Evolutionary conservation across 2,113 vertebrate genomes (phyloP).

Genomic region (Ranitomeya variabilis): DNA sequence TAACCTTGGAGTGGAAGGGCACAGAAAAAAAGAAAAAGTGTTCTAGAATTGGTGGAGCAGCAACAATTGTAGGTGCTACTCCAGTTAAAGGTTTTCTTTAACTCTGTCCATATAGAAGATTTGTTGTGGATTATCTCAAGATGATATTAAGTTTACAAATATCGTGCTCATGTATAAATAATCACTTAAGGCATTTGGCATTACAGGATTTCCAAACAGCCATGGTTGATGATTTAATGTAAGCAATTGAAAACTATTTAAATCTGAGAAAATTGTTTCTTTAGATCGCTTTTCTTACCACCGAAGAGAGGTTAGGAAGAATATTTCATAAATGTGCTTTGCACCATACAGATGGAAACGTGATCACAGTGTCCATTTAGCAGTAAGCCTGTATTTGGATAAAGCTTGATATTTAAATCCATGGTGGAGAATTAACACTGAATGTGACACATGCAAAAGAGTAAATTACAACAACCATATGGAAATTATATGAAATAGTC

Average conservation of each 20-base stretch:
- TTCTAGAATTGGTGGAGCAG: no score
- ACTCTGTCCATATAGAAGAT: no score
- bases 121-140: no score
- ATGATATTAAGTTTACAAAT: neutral
- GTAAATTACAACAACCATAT: slow-evolving; percentile 49
- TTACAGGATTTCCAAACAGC: neutral
- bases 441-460: slow-evolving; percentile 41
- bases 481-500: slow-evolving; percentile 44
- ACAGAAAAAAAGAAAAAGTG: no score
- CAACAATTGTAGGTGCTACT: no score
- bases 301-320: neutral
- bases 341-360: slow-evolving; percentile 21
- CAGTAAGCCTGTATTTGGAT: slow-evolving; percentile 33
- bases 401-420: slow-evolving; percentile 38
- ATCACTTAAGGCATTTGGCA: neutral
- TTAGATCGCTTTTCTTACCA: slow-evolving; percentile 11
- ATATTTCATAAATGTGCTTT: slow-evolving; percentile 14
- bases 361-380: slow-evolving; percentile 38
- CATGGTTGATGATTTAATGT: neutral
- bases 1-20: no score
- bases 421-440: slow-evolving; percentile 20
- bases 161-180: neutral
- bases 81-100: no score
- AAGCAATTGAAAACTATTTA: neutral
- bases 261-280: neutral